These are phyloP conservation scores for Clupea harengus DNA, from an alignment of 2,113 vertebrate species.

Conservation along the genomic window DNA sequence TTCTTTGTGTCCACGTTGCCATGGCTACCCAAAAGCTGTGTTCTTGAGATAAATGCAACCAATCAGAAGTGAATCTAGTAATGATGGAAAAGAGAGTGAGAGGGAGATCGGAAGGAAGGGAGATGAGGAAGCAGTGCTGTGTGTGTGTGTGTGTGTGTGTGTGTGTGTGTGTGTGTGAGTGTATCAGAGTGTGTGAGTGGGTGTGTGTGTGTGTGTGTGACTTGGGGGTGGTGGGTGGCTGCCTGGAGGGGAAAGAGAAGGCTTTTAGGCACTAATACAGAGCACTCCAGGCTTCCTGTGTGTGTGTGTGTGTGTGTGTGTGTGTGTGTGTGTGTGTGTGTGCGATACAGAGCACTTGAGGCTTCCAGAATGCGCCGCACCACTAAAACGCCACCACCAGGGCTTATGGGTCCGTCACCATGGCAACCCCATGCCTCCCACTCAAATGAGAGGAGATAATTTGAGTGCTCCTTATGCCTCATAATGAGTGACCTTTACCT, in stretches of 20 bases:
- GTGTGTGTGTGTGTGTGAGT: constrained; percentile 17
- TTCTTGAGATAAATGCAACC: constrained; percentile 66
- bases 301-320: constrained; percentile 10
- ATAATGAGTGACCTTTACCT: constrained; percentile 42
- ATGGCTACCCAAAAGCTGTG: constrained; percentile 60
- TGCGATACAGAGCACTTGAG: not conserved
- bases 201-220: constrained; percentile 3
- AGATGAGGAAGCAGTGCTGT: not conserved
- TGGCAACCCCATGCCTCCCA: constrained; percentile 66
- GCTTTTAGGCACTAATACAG: constrained; percentile 10
- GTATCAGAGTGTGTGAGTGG: constrained; percentile 15
- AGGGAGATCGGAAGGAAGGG: constrained; percentile 24
- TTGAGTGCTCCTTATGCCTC: constrained; percentile 41
- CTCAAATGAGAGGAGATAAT: constrained; percentile 44
- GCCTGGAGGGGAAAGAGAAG: not conserved
- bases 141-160: constrained; percentile 19
- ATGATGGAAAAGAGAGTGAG: constrained; percentile 69
- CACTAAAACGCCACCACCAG: constrained; percentile 38
- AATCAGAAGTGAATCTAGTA: constrained; percentile 74
- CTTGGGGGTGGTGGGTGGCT: not conserved
- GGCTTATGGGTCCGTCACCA: constrained; percentile 62
- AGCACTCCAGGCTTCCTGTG: constrained; percentile 13
- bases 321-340: not conserved
- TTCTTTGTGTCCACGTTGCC: constrained; percentile 49
- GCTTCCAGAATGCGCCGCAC: constrained; percentile 28